Conservation (phyloP, 1,140 invertebrate species). For the Myzus persicae region DNA sequence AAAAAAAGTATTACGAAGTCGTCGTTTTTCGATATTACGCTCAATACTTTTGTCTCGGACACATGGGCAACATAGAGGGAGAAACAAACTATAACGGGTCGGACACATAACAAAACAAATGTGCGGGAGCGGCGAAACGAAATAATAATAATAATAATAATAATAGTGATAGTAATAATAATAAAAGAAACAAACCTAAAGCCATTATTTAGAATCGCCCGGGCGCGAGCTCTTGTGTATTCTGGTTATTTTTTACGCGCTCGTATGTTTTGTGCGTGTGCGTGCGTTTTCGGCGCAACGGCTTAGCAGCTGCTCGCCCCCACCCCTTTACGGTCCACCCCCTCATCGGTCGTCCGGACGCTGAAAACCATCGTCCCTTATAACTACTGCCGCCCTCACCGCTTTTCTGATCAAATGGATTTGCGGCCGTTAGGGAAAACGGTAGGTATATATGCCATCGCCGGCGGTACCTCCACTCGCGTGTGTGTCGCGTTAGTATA, state of each 20-base stretch:
- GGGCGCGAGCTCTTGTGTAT: background rate
- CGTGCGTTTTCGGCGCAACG: background rate
- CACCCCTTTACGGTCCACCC: background rate
- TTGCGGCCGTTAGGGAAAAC: conserved; percentile 46
- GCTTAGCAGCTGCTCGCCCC: background rate
- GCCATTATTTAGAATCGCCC: conserved; percentile 30
- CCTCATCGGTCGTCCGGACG: background rate
- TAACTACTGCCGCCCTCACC: background rate
- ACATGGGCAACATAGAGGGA: too few relatives aligned
- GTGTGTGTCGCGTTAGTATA: background rate
- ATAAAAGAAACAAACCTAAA: conserved; percentile 34
- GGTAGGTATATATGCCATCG: background rate
- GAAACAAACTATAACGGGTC: background rate
- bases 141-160: background rate
- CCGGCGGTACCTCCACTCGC: background rate
- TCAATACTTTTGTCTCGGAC: background rate
- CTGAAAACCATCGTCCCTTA: conserved; percentile 37
- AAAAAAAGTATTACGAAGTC: conserved; percentile 6
- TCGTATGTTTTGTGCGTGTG: background rate
- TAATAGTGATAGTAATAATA: conserved; percentile 1
- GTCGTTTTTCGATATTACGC: background rate
- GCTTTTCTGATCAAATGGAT: conserved; percentile 42
- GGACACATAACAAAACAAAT: background rate
- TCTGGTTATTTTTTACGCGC: conserved; percentile 19
- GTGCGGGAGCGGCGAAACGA: background rate